Base-by-base conservation (phyloP, 64 coral and sea anemone species). In the Actinia equina region DNA sequence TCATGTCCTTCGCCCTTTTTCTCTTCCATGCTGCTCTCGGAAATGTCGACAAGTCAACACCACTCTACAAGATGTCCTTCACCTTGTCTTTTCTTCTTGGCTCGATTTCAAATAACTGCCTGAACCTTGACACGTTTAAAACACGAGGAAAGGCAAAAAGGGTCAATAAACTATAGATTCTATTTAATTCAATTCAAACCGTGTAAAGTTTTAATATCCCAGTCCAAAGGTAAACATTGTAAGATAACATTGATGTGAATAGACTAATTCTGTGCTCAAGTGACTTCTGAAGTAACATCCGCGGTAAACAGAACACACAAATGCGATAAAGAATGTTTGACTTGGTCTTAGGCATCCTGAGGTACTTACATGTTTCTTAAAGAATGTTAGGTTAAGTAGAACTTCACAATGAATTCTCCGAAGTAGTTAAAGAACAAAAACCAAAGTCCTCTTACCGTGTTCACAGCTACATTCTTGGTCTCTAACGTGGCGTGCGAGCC, bases 1-100 rank as follows among this genome's bases (percentile, higher is more conserved):
- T 96, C 94, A 18, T 95, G 94, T 23, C 91, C 94, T 61, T 63
- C 52, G 19, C 56, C 41, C 18, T 58, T 53, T 58, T 58, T 85
- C 30, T 59, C 83, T 62, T 58, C 49, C 83, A 63, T 85, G n/a
- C 25, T 60, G 26, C 16, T 59, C 56, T 65, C 62, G 62, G 62
- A 65, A 42, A 63, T 85, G 80, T 52, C 53, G 44, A 82, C 42
- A 49, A 52, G 45, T 52, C 80, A 57, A 51, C 80, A 82, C 80
- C 37, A 13, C 83, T 85, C 20, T 42, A 25, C 83, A 30, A 60
- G 30, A 60, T 22, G 52, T 63, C 83, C 83, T 85, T 63, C 43
- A 44, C 52, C 59, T 85, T 63, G 83, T 43, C 83, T 85, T n/a
- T 85, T 44, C 43, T 81, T 58, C n/a, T 63, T 85, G 83, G 83